Evolutionary conservation across 2,113 vertebrate genomes (phyloP).

Genomic region (Cervus canadensis): DNA sequence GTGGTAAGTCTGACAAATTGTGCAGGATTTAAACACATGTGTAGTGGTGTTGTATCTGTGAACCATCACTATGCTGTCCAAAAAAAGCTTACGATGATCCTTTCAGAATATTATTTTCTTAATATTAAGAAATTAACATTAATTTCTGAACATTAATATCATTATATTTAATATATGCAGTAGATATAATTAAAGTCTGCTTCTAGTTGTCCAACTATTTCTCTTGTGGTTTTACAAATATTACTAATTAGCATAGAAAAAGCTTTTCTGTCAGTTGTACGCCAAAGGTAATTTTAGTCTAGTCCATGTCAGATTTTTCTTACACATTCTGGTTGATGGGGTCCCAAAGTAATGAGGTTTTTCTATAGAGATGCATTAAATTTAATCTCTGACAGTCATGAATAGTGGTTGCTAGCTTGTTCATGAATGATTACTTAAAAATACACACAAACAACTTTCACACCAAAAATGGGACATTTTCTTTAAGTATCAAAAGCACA

Average conservation of each 20-base stretch:
- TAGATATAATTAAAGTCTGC: not conserved
- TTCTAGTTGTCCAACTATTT: not conserved
- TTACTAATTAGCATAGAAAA: not conserved
- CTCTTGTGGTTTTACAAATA: not conserved
- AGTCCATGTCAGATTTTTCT: not conserved
- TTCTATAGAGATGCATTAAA: not conserved
- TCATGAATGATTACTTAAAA: not conserved
- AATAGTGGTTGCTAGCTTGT: not conserved
- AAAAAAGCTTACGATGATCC: not conserved
- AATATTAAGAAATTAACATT: not conserved
- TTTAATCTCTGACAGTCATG: not conserved
- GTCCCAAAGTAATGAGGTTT: not conserved
- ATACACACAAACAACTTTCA: conserved; percentile 18
- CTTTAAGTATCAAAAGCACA: not conserved
- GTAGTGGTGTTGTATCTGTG: not conserved
- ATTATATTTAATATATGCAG: conserved; percentile 4
- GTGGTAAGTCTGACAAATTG: not conserved
- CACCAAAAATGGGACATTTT: not conserved
- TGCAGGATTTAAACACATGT: not conserved
- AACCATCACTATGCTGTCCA: not conserved
- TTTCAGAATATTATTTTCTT: conserved; percentile 7
- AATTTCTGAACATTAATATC: not conserved
- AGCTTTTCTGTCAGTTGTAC: not conserved
- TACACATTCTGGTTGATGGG: not conserved
- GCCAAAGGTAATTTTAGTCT: not conserved